Percentiles rank a stretch among this genome's conserved stretches.
phyloP scores from a whole-genome alignment of 2,113 vertebrate species.

The Ariopsis seemanni region DNA sequence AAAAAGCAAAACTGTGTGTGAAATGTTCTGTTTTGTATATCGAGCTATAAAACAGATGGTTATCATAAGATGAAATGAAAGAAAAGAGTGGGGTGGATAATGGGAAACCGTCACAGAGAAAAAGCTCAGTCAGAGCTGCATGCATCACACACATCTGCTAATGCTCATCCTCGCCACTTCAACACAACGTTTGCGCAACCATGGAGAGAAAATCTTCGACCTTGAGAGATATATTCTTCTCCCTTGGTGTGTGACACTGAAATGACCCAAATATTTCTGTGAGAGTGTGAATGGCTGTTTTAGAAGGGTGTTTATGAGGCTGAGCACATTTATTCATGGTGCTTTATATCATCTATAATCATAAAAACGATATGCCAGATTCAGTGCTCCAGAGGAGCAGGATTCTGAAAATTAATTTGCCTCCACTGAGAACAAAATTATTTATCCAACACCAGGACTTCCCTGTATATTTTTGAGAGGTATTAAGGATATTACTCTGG shows the following conservation, averaged over 20 bases:
- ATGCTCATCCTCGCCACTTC: slow-evolving; percentile 65
- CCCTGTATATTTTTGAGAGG: slow-evolving; percentile 44
- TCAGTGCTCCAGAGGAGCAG: slow-evolving; percentile 19
- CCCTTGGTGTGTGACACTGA: slow-evolving; percentile 21
- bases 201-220: slow-evolving; percentile 36
- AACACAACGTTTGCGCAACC: slow-evolving; percentile 55
- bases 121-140: slow-evolving; percentile 1
- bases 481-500: neutral
- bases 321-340: slow-evolving; percentile 19
- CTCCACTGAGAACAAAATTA: slow-evolving; percentile 31
- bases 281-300: slow-evolving; percentile 25
- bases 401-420: slow-evolving; percentile 43
- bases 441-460: slow-evolving; percentile 38
- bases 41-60: slow-evolving; percentile 15
- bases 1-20: neutral
- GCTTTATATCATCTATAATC: slow-evolving; percentile 40
- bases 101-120: slow-evolving; percentile 14
- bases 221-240: slow-evolving; percentile 35
- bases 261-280: slow-evolving; percentile 37
- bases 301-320: slow-evolving; percentile 31
- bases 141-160: slow-evolving; percentile 65
- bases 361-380: slow-evolving; percentile 40
- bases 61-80: slow-evolving; percentile 6
- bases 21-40: neutral
- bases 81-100: slow-evolving; percentile 26